Evolutionary conservation across 2,113 vertebrate species (phyloP).

Genomic region (Cranoglanis bouderius): DNA sequence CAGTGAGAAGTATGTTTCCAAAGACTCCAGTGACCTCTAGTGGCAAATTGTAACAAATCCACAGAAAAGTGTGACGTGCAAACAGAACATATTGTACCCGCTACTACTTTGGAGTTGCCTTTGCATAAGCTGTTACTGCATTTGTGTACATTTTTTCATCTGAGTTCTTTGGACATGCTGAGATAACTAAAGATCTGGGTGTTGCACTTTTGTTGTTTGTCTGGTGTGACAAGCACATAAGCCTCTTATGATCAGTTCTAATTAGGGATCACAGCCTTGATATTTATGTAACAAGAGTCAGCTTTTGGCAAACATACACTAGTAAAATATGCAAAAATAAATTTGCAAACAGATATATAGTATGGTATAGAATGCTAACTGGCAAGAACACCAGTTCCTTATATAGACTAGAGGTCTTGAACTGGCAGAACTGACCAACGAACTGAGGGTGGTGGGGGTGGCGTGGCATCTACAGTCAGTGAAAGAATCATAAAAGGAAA

Average conservation of each 20-base stretch:
- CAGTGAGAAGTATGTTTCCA: not conserved
- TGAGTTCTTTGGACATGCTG: not conserved
- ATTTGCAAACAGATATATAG: not conserved
- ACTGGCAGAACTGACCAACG: not conserved
- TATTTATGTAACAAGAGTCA: not conserved
- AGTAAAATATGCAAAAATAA: not conserved
- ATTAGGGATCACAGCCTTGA: not conserved
- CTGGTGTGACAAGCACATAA: not conserved
- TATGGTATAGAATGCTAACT: not conserved
- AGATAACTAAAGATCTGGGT: not conserved
- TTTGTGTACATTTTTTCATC: not conserved
- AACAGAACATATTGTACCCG: not conserved
- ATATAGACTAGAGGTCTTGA: too few relatives aligned
- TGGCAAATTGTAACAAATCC: not conserved
- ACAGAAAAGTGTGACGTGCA: not conserved
- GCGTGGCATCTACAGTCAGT: not conserved
- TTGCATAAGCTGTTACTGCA: not conserved
- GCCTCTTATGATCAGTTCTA: not conserved
- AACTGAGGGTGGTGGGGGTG: not conserved
- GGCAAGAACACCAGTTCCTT: too few relatives aligned
- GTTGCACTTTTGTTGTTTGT: not conserved
- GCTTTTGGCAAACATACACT: not conserved
- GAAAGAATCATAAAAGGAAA: not conserved
- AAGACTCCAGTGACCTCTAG: slow-evolving; percentile 2
- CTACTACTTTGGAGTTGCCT: not conserved